A percentile compares a stretch with the other conserved stretches of the same genome.
Evolutionary conservation across 2,888 invertebrate species (phyloP).

Genomic region (Zaprionus bogoriensis): DNA sequence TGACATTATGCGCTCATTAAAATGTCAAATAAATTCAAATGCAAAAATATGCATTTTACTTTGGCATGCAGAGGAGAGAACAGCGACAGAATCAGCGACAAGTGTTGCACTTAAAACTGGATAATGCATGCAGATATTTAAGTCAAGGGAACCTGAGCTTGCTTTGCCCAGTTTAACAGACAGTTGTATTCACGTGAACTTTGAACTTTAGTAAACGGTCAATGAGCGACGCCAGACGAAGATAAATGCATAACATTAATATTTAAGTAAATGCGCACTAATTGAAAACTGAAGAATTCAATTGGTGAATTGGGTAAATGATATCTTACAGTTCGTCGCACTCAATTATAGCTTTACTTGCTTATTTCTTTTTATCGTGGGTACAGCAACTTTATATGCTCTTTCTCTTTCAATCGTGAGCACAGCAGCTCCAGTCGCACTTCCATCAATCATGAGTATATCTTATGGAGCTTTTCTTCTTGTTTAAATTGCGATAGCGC

Average conservation of each 20-base stretch:
- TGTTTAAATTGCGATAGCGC: too few species aligned
- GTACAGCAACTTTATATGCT: too few species aligned
- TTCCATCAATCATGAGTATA: too few species aligned
- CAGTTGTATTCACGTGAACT: slow-evolving; percentile 50
- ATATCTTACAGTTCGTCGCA: too few species aligned
- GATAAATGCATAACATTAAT: background rate
- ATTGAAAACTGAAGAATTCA: too few species aligned
- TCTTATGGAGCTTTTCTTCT: too few species aligned
- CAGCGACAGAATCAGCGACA: slow-evolving; percentile 17
- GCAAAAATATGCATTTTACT: slow-evolving; percentile 55
- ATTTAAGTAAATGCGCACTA: background rate
- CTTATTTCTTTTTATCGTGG: too few species aligned
- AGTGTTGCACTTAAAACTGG: slow-evolving; percentile 51
- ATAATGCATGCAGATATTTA: slow-evolving; percentile 45
- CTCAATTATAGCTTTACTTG: too few species aligned
- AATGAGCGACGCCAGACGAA: slow-evolving; percentile 8
- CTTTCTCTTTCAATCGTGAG: too few species aligned
- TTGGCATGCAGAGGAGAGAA: slow-evolving; percentile 20
- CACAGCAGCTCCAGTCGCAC: too few species aligned
- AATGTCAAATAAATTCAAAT: slow-evolving; percentile 77
- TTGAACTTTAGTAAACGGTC: slow-evolving; percentile 63
- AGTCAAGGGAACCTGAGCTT: slow-evolving; percentile 12
- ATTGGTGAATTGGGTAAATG: too few species aligned
- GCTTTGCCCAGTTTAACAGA: slow-evolving; percentile 15
- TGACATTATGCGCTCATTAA: slow-evolving; percentile 77